These are phyloP conservation scores for Dermolepida albohirtum DNA, from an alignment of 2,888 invertebrate genomes.

Conservation along the genomic window DNA sequence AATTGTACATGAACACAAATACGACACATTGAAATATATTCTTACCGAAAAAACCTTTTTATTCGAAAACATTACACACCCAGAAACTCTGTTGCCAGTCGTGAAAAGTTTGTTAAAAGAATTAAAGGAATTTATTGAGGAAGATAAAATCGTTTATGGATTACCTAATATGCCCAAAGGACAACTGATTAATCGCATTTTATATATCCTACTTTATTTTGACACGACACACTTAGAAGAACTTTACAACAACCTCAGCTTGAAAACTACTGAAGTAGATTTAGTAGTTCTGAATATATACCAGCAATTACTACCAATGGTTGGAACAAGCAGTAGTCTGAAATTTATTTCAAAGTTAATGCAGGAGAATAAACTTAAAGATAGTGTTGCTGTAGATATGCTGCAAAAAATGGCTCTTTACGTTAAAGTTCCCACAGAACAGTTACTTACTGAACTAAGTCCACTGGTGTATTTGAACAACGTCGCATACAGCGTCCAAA, in stretches of 20 bases:
- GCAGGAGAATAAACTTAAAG: slow-evolving; percentile 57
- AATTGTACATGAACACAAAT: slow-evolving; percentile 34
- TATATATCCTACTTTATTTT: slow-evolving; percentile 57
- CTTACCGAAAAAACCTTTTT: slow-evolving; percentile 39
- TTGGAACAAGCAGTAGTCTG: slow-evolving; percentile 64
- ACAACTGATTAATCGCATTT: slow-evolving; percentile 59
- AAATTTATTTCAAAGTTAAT: slow-evolving; percentile 62
- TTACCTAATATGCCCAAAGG: slow-evolving; percentile 58
- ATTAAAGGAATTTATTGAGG: slow-evolving; percentile 58
- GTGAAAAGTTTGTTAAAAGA: slow-evolving; percentile 58
- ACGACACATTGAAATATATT: slow-evolving; percentile 33
- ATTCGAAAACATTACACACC: slow-evolving; percentile 52
- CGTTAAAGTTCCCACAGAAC: slow-evolving; percentile 61
- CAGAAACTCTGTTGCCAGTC: slow-evolving; percentile 52
- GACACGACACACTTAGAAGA: slow-evolving; percentile 57
- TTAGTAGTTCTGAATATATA: slow-evolving; percentile 57
- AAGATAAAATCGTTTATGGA: slow-evolving; percentile 57
- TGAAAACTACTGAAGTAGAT: slow-evolving; percentile 48
- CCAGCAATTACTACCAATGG: slow-evolving; percentile 64
- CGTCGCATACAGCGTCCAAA: slow-evolving; percentile 54
- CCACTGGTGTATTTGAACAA: slow-evolving; percentile 55
- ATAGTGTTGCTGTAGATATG: slow-evolving; percentile 57
- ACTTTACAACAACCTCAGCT: slow-evolving; percentile 51
- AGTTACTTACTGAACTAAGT: slow-evolving; percentile 61
- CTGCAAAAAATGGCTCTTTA: slow-evolving; percentile 64